Evolutionary conservation across 2,113 vertebrate species (phyloP).

Genomic region (Chinchilla lanigera): DNA sequence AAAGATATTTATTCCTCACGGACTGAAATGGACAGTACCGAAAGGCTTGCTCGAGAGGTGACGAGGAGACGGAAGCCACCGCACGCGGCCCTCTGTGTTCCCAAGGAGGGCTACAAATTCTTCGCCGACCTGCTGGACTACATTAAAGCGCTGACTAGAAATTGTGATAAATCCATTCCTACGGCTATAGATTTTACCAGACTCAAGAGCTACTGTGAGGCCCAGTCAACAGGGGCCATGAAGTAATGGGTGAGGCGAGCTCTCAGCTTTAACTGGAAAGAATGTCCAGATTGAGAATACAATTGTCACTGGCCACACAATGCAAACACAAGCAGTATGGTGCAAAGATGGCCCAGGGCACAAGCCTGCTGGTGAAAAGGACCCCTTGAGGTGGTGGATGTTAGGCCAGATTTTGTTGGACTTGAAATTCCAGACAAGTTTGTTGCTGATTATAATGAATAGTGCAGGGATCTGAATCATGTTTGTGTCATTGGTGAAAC

Average conservation of each 20-base stretch:
- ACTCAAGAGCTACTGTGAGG: background rate
- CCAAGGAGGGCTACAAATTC: background rate
- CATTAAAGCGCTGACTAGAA: background rate
- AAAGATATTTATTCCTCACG: constrained; percentile 97
- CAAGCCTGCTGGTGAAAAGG: constrained; percentile 97
- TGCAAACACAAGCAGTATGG: background rate
- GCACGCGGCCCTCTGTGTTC: background rate
- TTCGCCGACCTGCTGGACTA: background rate
- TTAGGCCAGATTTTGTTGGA: constrained; percentile 96
- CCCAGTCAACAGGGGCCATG: background rate
- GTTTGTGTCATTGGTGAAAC: background rate
- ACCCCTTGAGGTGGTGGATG: constrained; percentile 97
- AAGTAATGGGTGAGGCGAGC: background rate
- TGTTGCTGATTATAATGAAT: constrained; percentile 99
- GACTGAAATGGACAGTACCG: constrained; percentile 97
- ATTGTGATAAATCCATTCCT: background rate
- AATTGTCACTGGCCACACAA: background rate
- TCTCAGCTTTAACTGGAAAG: background rate
- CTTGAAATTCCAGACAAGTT: constrained; percentile 99
- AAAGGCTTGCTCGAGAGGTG: background rate
- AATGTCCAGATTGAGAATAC: background rate
- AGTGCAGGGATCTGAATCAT: constrained; percentile 96
- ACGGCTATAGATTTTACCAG: background rate
- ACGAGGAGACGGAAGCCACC: background rate
- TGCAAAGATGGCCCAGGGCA: background rate